phyloP scores from a whole-genome alignment of 2,888 invertebrate genomes.

The Acronicta psi region DNA sequence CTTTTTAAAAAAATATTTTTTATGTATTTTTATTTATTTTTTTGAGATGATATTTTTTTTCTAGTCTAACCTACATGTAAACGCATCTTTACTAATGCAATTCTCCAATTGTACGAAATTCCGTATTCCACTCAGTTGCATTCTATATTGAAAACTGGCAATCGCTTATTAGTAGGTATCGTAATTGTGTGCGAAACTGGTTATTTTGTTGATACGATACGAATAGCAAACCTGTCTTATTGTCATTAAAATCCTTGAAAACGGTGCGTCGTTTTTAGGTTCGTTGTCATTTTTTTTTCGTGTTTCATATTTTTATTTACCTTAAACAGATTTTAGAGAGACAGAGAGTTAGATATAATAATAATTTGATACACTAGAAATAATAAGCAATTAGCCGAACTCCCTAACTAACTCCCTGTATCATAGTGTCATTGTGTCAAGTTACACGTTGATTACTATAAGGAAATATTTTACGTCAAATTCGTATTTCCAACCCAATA shows the following conservation, averaged over 20 bases:
- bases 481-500: too few species aligned
- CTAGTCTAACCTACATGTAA: constrained; percentile 4
- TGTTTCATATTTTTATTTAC: too few species aligned
- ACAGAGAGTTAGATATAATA: too few species aligned
- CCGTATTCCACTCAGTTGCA: constrained; percentile 20
- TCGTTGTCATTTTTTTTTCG: background rate
- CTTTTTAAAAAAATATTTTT: too few species aligned
- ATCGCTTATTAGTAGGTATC: background rate
- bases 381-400: too few species aligned
- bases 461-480: too few species aligned
- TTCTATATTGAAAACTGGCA: constrained; percentile 18
- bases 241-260: constrained; percentile 21
- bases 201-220: constrained; percentile 21
- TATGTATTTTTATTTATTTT: background rate
- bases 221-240: constrained; percentile 12
- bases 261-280: background rate
- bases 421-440: too few species aligned
- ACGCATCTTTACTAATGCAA: constrained; percentile 16
- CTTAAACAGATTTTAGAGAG: too few species aligned
- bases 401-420: too few species aligned
- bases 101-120: constrained; percentile 18
- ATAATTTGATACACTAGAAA: too few species aligned
- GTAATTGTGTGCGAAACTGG: constrained; percentile 33
- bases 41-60: background rate
- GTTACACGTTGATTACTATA: too few species aligned